Base-by-base conservation (phyloP, 1,140 invertebrate species). In the Pissodes strobi region DNA sequence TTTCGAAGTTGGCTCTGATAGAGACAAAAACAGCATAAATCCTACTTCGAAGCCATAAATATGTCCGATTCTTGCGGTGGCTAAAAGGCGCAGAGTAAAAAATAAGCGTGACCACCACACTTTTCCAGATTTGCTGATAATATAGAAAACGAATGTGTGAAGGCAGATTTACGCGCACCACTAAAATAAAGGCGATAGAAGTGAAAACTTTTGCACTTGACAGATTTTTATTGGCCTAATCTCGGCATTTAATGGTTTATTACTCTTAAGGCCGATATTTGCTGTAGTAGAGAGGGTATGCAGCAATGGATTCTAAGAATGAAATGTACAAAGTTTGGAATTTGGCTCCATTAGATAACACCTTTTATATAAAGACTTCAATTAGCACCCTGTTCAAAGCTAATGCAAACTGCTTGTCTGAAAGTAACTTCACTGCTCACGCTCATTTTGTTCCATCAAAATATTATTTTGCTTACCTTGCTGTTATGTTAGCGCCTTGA, bases 21-120 rank as follows among this genome's bases (percentile, higher is more conserved):
- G 27, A 25, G 39, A 58, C 55, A 58, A 58, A 58, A 58, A 58
- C 55, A 58, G 55, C 55, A 58, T 58, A 58, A 58, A 58, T 58
- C 25, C 55, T 18, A n/a, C 19, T 25, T 30, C 21, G 55, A 58
- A 37, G 22, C 23, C 55, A 45, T 58, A 58, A 45, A 58, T 58
- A 58, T 34, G 43, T 45, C 55, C 38, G 30, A 58, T 43, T 58
- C 45, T 22, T 30, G 38, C 55, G 21, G 38, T 58, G 55, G 38
- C 55, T 58, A 58, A 58, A 58, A 58, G 55, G 45, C 17, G 45
- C 21, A 22, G 45, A 48, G 12, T 48, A 58, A 58, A 58, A 58
- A 58, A 58, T 58, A 58, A 45, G 38, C 38, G 39, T 58, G 55
- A 58, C 55, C 55, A 58, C 39, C 30, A 34, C 15, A 58, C 39